phyloP scores from a whole-genome alignment of 2,888 invertebrate species.

The Cosmorhoe ocellata region DNA sequence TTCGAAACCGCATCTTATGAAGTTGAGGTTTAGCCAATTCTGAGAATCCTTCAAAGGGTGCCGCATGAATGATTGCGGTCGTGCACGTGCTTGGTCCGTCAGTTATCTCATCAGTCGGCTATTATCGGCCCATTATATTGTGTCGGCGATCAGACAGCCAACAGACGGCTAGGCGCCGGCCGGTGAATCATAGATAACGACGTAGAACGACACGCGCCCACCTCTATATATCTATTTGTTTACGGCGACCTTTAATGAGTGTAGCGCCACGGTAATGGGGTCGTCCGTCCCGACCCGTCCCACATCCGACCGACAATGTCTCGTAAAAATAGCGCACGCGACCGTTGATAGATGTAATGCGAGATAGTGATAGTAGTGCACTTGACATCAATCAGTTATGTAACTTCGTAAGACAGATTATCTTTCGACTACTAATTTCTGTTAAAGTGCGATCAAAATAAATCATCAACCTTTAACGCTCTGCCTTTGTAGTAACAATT shows the following conservation, averaged over 20 bases:
- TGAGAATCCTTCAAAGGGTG: slow-evolving; percentile 23
- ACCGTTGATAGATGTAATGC: slow-evolving; percentile 19
- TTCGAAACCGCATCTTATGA: slow-evolving; percentile 3
- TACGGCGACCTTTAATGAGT: slow-evolving; percentile 75
- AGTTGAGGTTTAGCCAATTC: slow-evolving; percentile 9
- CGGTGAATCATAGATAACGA: slow-evolving; percentile 79
- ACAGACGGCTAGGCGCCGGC: slow-evolving; percentile 79
- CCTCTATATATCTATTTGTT: slow-evolving; percentile 73
- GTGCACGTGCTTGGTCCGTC: slow-evolving; percentile 55
- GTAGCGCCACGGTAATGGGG: slow-evolving; percentile 60
- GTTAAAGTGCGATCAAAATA: no score
- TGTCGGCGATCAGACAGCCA: slow-evolving; percentile 71
- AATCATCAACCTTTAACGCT: no score
- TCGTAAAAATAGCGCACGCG: slow-evolving; percentile 55
- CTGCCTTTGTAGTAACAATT: no score
- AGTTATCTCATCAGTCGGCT: slow-evolving; percentile 67
- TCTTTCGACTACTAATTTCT: no score
- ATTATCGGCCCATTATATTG: slow-evolving; percentile 72
- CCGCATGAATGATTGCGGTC: slow-evolving; percentile 30
- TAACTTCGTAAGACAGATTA: no score
- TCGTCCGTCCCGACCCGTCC: slow-evolving; percentile 51
- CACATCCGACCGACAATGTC: slow-evolving; percentile 45
- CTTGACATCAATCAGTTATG: slow-evolving; percentile 3
- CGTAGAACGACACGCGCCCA: slow-evolving; percentile 66
- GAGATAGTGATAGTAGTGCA: slow-evolving; percentile 8